Evolutionary conservation across 2,113 vertebrate species (phyloP).

Genomic region (Semnornis frantzii): DNA sequence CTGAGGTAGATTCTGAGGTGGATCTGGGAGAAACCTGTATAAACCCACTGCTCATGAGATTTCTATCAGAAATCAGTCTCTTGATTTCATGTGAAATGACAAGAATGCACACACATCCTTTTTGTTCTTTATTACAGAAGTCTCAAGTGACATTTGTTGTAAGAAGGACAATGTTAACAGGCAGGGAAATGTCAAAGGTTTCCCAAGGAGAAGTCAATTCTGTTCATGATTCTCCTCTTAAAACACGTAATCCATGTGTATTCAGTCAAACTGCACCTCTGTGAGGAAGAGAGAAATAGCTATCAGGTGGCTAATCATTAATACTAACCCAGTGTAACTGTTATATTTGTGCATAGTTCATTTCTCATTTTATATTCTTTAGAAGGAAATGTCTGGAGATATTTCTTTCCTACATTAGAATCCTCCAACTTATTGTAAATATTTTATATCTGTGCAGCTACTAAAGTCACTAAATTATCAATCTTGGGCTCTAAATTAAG

Average conservation of each 20-base stretch:
- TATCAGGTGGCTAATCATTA: neutral
- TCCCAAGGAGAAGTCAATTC: constrained; percentile 1
- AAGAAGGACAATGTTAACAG: neutral
- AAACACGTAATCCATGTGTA: neutral
- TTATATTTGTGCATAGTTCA: neutral
- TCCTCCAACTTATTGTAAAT: neutral
- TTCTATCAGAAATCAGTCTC: neutral
- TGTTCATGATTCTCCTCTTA: neutral
- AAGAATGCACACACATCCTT: neutral
- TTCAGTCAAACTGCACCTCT: neutral
- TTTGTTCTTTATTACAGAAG: neutral
- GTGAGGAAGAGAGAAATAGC: neutral
- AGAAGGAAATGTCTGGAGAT: neutral
- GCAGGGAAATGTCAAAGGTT: constrained; percentile 32
- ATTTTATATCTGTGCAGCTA: neutral
- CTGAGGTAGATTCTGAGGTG: neutral
- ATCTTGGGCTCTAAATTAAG: neutral
- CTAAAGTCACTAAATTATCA: neutral
- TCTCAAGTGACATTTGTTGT: constrained; percentile 38
- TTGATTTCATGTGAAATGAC: constrained; percentile 37
- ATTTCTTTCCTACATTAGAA: neutral
- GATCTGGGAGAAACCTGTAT: neutral
- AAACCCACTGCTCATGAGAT: neutral
- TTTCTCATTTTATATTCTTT: neutral
- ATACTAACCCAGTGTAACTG: neutral